phyloP scores from a whole-genome alignment of 1,140 invertebrate genomes.

The Plodia interpunctella region DNA sequence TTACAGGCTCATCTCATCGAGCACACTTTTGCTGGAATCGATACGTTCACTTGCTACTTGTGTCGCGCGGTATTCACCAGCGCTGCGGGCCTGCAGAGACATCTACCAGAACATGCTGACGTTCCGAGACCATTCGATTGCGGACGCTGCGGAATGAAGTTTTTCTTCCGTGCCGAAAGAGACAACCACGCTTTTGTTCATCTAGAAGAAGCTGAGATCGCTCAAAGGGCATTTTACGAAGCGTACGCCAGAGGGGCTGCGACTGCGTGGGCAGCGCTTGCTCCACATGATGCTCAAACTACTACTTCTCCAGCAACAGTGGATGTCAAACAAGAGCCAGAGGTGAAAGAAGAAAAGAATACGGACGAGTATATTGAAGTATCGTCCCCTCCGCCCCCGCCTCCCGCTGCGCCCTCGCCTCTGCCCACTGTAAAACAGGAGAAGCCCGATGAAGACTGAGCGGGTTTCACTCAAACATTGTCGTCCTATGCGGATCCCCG shows the following conservation, averaged over 20 bases:
- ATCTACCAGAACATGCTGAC: conserved; percentile 90
- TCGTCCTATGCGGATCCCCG: conserved; percentile 65
- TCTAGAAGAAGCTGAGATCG: conserved; percentile 70
- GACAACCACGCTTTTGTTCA: conserved; percentile 89
- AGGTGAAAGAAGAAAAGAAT: conserved; percentile 62
- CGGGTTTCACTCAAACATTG: conserved; percentile 33
- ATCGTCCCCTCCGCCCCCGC: conserved; percentile 51
- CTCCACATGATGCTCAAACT: conserved; percentile 39
- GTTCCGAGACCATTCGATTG: conserved; percentile 90
- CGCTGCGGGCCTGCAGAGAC: conserved; percentile 86
- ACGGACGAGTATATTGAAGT: conserved; percentile 67
- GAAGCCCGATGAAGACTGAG: conserved; percentile 58
- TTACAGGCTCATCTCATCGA: conserved; percentile 95
- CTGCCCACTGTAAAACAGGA: conserved; percentile 57
- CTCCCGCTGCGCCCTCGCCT: conserved; percentile 26
- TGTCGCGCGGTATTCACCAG: conserved; percentile 92
- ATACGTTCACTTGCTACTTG: conserved; percentile 91
- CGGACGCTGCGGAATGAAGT: conserved; percentile 87
- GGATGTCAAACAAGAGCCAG: conserved; percentile 58
- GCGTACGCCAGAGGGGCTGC: conserved; percentile 64
- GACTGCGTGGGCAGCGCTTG: conserved; percentile 58
- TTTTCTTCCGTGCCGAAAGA: conserved; percentile 94
- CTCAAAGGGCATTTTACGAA: conserved; percentile 67
- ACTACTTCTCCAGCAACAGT: conserved; percentile 26
- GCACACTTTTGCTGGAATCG: conserved; percentile 92